These are phyloP conservation scores for Drosophila emarginata DNA, from an alignment of 2,888 invertebrate genomes.

Conservation along the genomic window DNA sequence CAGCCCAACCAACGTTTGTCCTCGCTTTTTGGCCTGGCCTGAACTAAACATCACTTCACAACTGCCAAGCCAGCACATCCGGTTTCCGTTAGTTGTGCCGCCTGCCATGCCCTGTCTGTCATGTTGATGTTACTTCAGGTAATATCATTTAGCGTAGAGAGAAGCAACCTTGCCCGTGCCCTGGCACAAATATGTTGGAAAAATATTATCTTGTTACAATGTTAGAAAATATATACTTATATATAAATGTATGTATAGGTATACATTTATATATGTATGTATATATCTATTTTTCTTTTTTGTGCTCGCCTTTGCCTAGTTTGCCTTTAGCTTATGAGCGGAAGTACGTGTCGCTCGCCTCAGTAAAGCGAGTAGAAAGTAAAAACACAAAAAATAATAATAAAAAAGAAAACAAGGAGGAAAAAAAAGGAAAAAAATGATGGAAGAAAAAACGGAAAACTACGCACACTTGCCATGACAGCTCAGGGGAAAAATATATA, in stretches of 20 bases:
- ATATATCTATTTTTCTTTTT: conserved; percentile 14
- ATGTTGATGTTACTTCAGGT: conserved; percentile 75
- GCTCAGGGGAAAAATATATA: conserved; percentile 42
- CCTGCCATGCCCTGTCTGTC: conserved; percentile 49
- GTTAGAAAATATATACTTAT: conserved; percentile 42
- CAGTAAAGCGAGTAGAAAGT: conserved; percentile 12
- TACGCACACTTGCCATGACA: conserved; percentile 41
- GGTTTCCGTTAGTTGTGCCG: conserved; percentile 72
- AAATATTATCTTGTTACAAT: conserved; percentile 77
- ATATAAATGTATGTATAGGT: neutral
- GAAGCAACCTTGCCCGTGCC: conserved; percentile 16
- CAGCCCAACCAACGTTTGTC: conserved; percentile 1
- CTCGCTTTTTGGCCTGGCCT: conserved; percentile 28
- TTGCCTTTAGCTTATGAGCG: conserved; percentile 72
- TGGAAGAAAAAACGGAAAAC: conserved; percentile 30
- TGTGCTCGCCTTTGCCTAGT: conserved; percentile 47
- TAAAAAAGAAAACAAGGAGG: neutral
- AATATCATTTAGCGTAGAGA: conserved; percentile 70
- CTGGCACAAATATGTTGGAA: conserved; percentile 65
- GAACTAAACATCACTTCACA: conserved; percentile 72
- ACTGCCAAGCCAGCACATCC: conserved; percentile 78
- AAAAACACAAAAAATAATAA: conserved; percentile 11
- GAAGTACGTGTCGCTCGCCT: conserved; percentile 66
- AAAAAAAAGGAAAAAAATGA: conserved; percentile 1
- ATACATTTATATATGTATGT: neutral